Evolutionary conservation across 2,888 invertebrate genomes (phyloP), one percentile per base, ranked within the genome.

Genomic region (Lasioglossum morio): DNA sequence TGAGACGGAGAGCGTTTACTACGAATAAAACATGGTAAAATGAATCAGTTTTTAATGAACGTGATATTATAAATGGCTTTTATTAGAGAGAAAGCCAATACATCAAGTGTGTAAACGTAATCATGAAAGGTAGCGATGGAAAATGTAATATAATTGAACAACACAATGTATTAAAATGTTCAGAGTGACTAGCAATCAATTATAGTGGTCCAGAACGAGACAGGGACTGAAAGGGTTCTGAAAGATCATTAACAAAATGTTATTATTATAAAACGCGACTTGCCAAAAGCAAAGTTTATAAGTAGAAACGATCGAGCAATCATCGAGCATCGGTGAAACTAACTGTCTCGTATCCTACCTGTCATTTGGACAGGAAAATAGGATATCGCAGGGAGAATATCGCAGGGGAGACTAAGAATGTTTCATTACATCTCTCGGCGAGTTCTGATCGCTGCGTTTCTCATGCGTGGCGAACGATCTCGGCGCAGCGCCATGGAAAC

Each of bases 341-440:
- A 5, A 63, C 30, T 19, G 66, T 34, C 34, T 23, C 10, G 19
- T 3, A 34, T 19, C 2, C 34, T 16, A 63, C 30, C 30, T 30
- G 30, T 63, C 63, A 3, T 63, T 63, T 30, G 23, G 3, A 40
- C 37, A 37, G 23, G 63, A 66, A 46, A 78, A 14, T n/a, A 43
- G 30, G 46, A 40, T 30, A 2, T 43, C 48, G 4, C 16, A 10
- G 5, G 43, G 46, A 43, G 30, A 40, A 40, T 30, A 2, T 43
- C 48, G 4, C 16, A 10, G 5, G 43, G 57, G 60, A 53, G 60
- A 5, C 89, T 93, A 92, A 94, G 93, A 94, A 92, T 92, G 93
- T 93, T 95, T 94, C 94, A 94, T 95, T 94, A 94, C 92, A 94
- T 92, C 90, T 92, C 88, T 87, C 91, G 63, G 87, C 88, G 91